These are phyloP conservation scores for Caenorhabditis sulstoni DNA, from an alignment of 2,888 invertebrate genomes.

Conservation along the genomic window DNA sequence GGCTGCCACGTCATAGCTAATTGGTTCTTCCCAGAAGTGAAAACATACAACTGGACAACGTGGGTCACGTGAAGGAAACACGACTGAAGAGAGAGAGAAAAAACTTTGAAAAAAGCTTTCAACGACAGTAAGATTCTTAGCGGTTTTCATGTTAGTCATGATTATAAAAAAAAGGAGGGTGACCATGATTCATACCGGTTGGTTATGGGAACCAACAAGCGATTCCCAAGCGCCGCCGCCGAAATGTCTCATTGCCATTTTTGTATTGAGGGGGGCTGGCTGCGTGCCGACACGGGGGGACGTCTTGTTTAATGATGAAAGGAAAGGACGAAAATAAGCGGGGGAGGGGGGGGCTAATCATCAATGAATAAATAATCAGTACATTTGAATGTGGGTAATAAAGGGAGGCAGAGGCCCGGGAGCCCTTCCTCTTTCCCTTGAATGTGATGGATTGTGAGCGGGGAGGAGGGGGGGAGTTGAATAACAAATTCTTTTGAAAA, in stretches of 20 bases:
- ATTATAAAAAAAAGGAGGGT: conserved; percentile 6
- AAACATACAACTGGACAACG: too few relatives aligned
- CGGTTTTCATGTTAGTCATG: neutral
- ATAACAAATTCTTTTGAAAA: conserved; percentile 11
- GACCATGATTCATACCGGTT: conserved; percentile 40
- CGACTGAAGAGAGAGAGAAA: too few relatives aligned
- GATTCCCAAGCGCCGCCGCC: conserved; percentile 25
- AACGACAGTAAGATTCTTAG: neutral
- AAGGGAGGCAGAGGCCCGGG: too few relatives aligned
- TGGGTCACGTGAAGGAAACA: too few relatives aligned
- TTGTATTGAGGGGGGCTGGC: neutral
- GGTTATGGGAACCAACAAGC: conserved; percentile 27
- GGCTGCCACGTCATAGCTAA: too few relatives aligned
- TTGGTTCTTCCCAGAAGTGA: too few relatives aligned
- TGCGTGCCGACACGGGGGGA: too few relatives aligned
- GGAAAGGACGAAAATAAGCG: neutral
- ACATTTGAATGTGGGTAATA: conserved; percentile 14
- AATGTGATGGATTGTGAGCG: conserved; percentile 12
- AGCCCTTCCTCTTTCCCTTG: neutral
- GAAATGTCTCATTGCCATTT: conserved; percentile 58
- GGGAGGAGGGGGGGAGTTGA: neutral
- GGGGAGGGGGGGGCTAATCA: conserved; percentile 27
- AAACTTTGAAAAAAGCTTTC: too few relatives aligned
- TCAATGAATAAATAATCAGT: conserved; percentile 55
- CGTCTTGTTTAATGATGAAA: conserved; percentile 14